phyloP scores from a whole-genome alignment of 1,140 invertebrate species.

The Agrilus planipennis region DNA sequence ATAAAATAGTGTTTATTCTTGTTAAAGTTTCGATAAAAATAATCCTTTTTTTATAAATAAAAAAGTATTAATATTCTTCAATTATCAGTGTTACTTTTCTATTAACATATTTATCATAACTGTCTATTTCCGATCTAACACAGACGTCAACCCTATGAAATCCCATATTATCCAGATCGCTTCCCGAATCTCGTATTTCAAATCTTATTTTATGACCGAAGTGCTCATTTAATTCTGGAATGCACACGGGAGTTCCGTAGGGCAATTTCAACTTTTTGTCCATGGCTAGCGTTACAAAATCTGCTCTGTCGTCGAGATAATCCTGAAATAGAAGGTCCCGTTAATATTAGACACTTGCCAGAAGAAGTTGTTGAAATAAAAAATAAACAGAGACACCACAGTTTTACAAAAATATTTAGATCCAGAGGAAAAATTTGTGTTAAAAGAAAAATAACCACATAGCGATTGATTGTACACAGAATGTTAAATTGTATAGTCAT shows the following conservation, averaged over 20 bases:
- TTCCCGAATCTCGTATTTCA: constrained; percentile 33
- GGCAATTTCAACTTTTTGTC: constrained; percentile 31
- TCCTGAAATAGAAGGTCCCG: constrained; percentile 37
- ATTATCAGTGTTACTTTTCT: constrained; percentile 31
- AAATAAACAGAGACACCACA: too few species aligned
- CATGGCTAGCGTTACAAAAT: constrained; percentile 40
- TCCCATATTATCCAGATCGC: constrained; percentile 31
- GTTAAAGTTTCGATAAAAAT: not conserved
- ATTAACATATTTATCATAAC: constrained; percentile 39
- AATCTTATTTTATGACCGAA: constrained; percentile 34
- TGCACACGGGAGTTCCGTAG: constrained; percentile 37
- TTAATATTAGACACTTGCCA: too few species aligned
- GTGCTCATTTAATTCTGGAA: constrained; percentile 39
- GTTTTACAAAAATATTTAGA: too few species aligned
- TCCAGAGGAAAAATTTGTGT: too few species aligned
- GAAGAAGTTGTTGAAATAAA: too few species aligned
- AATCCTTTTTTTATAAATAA: not conserved
- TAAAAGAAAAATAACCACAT: too few species aligned
- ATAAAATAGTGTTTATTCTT: not conserved
- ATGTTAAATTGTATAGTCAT: too few species aligned
- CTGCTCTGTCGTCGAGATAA: constrained; percentile 36
- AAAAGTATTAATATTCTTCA: constrained; percentile 4
- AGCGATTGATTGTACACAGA: too few species aligned
- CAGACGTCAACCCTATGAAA: constrained; percentile 38
- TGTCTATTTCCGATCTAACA: constrained; percentile 39